Conservation (phyloP, 2,888 invertebrate genomes). For the Taenaris catops region DNA sequence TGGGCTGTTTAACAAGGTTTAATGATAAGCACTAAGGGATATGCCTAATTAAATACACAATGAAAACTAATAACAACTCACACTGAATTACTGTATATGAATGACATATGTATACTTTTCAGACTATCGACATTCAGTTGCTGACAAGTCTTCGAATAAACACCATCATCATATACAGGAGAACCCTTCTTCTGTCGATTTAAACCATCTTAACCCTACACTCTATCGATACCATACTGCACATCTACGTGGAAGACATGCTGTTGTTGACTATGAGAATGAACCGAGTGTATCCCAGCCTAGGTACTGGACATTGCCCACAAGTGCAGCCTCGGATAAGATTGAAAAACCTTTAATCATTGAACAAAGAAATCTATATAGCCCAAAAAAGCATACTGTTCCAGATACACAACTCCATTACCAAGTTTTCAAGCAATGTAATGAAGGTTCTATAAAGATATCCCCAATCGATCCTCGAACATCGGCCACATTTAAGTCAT, state of each 20-base stretch:
- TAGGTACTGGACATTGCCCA: slow-evolving; percentile 81
- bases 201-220: slow-evolving; percentile 49
- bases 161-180: slow-evolving; percentile 41
- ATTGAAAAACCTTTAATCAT: slow-evolving; percentile 21
- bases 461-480: slow-evolving; percentile 85
- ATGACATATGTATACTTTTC: slow-evolving; percentile 39
- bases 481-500: slow-evolving; percentile 81
- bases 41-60: too few relatives aligned
- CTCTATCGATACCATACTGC: slow-evolving; percentile 51
- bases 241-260: slow-evolving; percentile 55
- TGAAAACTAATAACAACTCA: too few relatives aligned
- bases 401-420: slow-evolving; percentile 24
- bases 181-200: slow-evolving; percentile 41
- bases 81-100: too few relatives aligned
- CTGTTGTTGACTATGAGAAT: slow-evolving; percentile 49
- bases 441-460: slow-evolving; percentile 75
- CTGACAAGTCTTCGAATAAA: slow-evolving; percentile 67
- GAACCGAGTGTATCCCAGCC: slow-evolving; percentile 46
- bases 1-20: not conserved
- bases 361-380: slow-evolving; percentile 12
- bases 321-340: slow-evolving; percentile 41
- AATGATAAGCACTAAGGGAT: too few relatives aligned
- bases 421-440: slow-evolving; percentile 8
- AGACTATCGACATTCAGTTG: slow-evolving; percentile 85
- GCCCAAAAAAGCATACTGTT: slow-evolving; percentile 29